Conservation (phyloP, 2,797 vertebrate genomes). For the Microctenopoma steveboyesi region DNA sequence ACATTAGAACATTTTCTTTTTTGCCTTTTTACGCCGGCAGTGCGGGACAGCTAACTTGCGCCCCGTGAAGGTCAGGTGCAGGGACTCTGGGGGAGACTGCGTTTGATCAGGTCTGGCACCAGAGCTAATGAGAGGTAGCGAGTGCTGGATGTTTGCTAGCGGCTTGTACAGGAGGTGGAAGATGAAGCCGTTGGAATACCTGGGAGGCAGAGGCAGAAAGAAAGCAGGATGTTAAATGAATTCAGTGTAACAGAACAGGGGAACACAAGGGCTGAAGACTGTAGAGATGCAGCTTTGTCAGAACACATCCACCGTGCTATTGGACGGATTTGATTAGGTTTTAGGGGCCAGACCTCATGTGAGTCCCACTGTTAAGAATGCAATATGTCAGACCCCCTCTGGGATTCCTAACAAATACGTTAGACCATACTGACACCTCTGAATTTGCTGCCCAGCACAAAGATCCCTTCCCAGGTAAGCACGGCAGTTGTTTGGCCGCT, state of each 20-base stretch:
- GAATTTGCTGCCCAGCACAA: no score
- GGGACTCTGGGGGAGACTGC: background rate
- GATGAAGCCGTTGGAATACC: slow-evolving; percentile 71
- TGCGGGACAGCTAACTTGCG: background rate
- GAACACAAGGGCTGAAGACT: no score
- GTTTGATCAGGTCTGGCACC: background rate
- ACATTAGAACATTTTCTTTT: background rate
- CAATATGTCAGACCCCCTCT: no score
- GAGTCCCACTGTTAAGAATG: no score
- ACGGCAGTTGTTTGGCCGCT: no score
- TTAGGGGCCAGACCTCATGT: no score
- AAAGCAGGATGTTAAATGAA: background rate
- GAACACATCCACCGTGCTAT: no score
- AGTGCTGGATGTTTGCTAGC: slow-evolving; percentile 7
- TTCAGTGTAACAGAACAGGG: background rate
- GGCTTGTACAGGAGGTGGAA: slow-evolving; percentile 78
- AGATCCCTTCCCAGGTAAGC: no score
- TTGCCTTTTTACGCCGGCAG: background rate
- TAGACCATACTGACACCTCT: no score
- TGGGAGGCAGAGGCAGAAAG: slow-evolving; percentile 18
- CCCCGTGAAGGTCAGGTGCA: background rate
- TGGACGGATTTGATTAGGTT: no score
- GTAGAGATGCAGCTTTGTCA: background rate
- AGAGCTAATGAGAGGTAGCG: no score
- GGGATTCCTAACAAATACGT: no score